These are phyloP conservation scores for Neogobius melanostomus DNA, from an alignment of 2,113 vertebrate species.

Conservation along the genomic window DNA sequence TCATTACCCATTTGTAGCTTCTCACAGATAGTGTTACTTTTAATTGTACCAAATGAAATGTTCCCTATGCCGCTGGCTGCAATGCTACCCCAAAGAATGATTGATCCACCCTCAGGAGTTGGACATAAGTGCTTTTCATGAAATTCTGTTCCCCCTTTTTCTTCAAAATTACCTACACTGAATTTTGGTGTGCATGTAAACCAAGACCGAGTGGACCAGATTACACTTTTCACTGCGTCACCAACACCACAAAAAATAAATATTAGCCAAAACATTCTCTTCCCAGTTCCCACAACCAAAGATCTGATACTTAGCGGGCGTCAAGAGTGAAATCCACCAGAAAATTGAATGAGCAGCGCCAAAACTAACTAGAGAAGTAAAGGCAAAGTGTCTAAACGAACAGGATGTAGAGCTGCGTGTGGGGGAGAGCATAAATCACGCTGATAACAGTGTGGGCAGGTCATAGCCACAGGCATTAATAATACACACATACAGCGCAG, in stretches of 20 bases:
- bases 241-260: slow-evolving; percentile 23
- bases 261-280: too few relatives aligned
- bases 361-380: slow-evolving; percentile 25
- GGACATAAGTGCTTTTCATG: too few relatives aligned
- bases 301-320: neutral
- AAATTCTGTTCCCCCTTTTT: too few relatives aligned
- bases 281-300: neutral
- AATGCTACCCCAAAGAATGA: slow-evolving; percentile 38
- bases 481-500: slow-evolving; percentile 55
- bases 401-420: slow-evolving; percentile 40
- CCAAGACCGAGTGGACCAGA: slow-evolving; percentile 26
- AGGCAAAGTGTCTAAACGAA: slow-evolving; percentile 45
- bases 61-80: too few relatives aligned
- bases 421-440: slow-evolving; percentile 68
- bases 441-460: slow-evolving; percentile 69
- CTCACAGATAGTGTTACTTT: too few relatives aligned
- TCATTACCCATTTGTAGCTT: too few relatives aligned
- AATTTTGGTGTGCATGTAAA: too few relatives aligned
- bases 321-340: neutral
- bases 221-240: slow-evolving; percentile 39
- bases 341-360: neutral
- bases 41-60: too few relatives aligned
- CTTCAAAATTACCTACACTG: too few relatives aligned
- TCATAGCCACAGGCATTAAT: slow-evolving; percentile 71
- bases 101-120: too few relatives aligned